These are phyloP conservation scores for Plectrocnemia conspersa DNA, from an alignment of 1,140 invertebrate species.

Conservation along the genomic window DNA sequence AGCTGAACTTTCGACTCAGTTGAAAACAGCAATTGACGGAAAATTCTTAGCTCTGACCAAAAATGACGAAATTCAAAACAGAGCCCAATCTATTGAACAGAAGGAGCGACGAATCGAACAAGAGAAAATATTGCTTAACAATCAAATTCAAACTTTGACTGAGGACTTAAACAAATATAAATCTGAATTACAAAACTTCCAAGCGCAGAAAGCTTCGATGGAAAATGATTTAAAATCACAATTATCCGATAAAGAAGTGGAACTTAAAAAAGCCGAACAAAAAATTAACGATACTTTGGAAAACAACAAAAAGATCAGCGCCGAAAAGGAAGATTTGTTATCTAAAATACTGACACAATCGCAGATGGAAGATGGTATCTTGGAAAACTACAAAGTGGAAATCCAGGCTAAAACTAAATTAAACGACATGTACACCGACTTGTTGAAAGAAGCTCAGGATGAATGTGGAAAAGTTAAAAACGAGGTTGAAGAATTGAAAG, in stretches of 20 bases:
- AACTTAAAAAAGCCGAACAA: conserved; percentile 62
- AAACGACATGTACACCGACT: conserved; percentile 77
- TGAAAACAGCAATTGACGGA: conserved; percentile 63
- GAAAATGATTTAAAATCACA: conserved; percentile 70
- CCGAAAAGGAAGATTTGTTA: conserved; percentile 66
- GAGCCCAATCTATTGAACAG: conserved; percentile 70
- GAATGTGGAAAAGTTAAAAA: conserved; percentile 72
- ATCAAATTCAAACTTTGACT: conserved; percentile 71
- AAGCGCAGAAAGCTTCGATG: conserved; percentile 68
- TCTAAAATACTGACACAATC: conserved; percentile 71
- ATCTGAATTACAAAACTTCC: conserved; percentile 68
- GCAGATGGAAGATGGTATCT: conserved; percentile 68
- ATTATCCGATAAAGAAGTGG: conserved; percentile 72
- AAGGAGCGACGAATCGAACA: conserved; percentile 79
- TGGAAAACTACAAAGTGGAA: conserved; percentile 80
- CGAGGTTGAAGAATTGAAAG: conserved; percentile 74
- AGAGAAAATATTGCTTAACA: conserved; percentile 66
- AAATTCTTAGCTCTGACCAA: conserved; percentile 82
- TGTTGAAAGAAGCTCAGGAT: conserved; percentile 68
- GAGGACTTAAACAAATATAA: conserved; percentile 71
- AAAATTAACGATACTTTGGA: conserved; percentile 59
- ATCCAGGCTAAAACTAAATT: conserved; percentile 78
- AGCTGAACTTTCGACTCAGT: conserved; percentile 58
- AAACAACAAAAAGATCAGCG: conserved; percentile 59
- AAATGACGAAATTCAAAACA: conserved; percentile 73